Conservation (phyloP, 2,888 invertebrate genomes). For the Aspidiotus destructor region DNA sequence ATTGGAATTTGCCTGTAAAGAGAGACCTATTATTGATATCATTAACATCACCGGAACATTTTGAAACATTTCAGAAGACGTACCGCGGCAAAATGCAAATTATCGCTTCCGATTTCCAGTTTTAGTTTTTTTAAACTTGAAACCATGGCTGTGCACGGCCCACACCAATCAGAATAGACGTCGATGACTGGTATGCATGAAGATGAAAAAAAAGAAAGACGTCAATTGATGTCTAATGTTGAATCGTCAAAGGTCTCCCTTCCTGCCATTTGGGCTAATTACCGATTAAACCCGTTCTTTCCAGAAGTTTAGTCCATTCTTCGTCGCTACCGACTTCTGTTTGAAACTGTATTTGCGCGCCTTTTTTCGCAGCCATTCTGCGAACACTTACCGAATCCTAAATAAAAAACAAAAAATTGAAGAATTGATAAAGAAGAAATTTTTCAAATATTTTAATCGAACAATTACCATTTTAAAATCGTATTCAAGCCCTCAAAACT, state of each 20-base stretch:
- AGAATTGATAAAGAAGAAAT: too few relatives aligned
- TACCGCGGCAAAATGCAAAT: conserved; percentile 67
- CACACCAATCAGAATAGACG: conserved; percentile 85
- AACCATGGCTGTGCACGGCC: conserved; percentile 76
- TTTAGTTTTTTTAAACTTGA: conserved; percentile 76
- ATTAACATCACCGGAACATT: background rate
- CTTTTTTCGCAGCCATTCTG: conserved; percentile 55
- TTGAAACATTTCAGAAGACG: conserved; percentile 38
- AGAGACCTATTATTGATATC: background rate
- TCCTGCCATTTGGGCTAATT: conserved; percentile 38
- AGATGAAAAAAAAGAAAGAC: background rate
- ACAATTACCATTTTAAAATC: too few relatives aligned
- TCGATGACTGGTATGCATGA: conserved; percentile 48
- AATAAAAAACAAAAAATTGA: background rate
- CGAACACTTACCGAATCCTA: conserved; percentile 26
- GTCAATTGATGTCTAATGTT: background rate
- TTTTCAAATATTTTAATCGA: too few relatives aligned
- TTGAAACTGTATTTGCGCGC: conserved; percentile 64
- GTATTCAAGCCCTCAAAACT: too few relatives aligned
- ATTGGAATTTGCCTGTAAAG: conserved; percentile 63
- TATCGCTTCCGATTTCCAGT: conserved; percentile 75
- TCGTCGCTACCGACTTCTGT: conserved; percentile 72
- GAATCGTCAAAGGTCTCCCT: background rate
- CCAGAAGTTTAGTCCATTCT: conserved; percentile 70
- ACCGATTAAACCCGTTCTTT: conserved; percentile 67